Percentiles rank a stretch among this genome's conserved stretches.
phyloP scores from a whole-genome alignment of 2,888 invertebrate genomes.

The Watsonalla binaria region DNA sequence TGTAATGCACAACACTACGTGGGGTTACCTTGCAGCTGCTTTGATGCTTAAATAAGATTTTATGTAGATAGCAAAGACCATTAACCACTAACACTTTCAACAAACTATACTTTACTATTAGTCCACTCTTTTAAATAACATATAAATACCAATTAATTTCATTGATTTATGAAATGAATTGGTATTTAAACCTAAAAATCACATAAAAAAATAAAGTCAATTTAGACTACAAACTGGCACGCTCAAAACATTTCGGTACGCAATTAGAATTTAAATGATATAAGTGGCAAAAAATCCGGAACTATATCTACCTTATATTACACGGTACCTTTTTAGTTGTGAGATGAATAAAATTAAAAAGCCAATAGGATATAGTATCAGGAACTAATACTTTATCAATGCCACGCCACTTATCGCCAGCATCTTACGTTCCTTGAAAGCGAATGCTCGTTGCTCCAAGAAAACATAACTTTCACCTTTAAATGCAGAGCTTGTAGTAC shows the following conservation, averaged over 20 bases:
- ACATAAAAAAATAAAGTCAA: too few species aligned
- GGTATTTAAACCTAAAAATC: too few species aligned
- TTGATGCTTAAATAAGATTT: too few species aligned
- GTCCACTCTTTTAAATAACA: too few species aligned
- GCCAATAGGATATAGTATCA: neutral
- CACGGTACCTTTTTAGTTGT: neutral
- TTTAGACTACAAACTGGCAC: too few species aligned
- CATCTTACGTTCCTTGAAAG: neutral
- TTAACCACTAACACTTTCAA: too few species aligned
- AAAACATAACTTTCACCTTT: neutral
- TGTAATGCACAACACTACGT: too few species aligned
- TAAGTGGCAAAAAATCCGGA: neutral
- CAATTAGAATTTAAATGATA: neutral
- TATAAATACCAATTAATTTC: too few species aligned
- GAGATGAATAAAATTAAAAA: neutral
- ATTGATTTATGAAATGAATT: too few species aligned
- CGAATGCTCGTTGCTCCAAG: neutral
- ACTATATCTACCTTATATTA: neutral
- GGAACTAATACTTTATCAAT: neutral
- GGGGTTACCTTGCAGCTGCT: too few species aligned
- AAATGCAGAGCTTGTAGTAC: neutral
- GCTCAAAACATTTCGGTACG: neutral
- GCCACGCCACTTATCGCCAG: neutral
- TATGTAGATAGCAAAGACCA: too few species aligned
- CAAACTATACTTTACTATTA: too few species aligned